Evolutionary conservation across 2,888 invertebrate species (phyloP).

Genomic region (Microplitis manilae): DNA sequence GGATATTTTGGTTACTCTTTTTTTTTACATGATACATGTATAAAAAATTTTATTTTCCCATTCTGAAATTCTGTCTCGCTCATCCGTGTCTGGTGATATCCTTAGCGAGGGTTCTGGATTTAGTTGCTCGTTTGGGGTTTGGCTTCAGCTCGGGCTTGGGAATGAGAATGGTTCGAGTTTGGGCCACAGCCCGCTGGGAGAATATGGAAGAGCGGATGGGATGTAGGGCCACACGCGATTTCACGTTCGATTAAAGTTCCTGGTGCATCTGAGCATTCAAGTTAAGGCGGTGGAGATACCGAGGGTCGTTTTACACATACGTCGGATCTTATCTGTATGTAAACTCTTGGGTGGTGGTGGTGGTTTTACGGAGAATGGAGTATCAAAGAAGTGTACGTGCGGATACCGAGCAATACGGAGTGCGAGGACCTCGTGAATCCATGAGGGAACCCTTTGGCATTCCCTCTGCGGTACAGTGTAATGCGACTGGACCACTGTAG

Average conservation of each 20-base stretch:
- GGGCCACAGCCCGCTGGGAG: not conserved
- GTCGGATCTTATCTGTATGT: no score
- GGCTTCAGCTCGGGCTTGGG: no score
- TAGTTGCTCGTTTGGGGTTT: no score
- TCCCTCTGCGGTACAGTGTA: slow-evolving; percentile 19
- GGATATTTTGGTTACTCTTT: not conserved
- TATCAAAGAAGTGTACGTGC: not conserved
- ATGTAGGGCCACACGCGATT: slow-evolving; percentile 34
- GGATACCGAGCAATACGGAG: not conserved
- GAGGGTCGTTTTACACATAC: no score
- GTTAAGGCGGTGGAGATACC: no score
- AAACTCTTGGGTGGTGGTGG: no score
- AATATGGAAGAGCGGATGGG: slow-evolving; percentile 1
- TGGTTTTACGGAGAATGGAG: not conserved
- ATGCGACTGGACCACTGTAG: not conserved
- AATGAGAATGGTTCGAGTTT: not conserved
- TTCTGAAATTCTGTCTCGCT: no score
- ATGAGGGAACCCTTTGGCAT: slow-evolving; percentile 10
- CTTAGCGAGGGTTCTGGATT: no score
- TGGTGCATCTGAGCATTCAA: slow-evolving; percentile 3
- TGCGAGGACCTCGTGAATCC: slow-evolving; percentile 25
- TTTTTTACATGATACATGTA: not conserved
- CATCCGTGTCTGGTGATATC: no score
- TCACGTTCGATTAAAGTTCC: slow-evolving; percentile 38
- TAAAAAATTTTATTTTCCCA: no score